Conservation (phyloP, 2,797 vertebrate genomes). For the Anguilla megastoma region DNA sequence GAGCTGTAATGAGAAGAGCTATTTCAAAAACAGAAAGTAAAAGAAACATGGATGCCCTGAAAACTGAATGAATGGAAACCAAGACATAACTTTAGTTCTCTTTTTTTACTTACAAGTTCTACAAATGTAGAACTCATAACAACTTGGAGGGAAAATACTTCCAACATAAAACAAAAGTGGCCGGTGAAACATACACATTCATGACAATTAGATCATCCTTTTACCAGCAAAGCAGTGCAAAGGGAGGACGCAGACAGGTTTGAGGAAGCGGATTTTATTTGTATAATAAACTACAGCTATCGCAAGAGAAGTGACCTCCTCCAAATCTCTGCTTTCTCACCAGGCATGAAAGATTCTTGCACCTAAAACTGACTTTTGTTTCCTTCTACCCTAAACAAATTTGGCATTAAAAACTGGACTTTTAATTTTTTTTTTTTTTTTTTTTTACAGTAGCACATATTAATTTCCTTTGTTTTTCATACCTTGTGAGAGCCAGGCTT, state of each 20-base stretch:
- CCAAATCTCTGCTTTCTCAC: slow-evolving; percentile 27
- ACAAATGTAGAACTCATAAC: not conserved
- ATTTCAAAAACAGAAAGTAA: slow-evolving; percentile 25
- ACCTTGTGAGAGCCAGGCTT: slow-evolving; percentile 29
- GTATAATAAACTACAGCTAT: slow-evolving; percentile 69
- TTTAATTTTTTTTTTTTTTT: not conserved
- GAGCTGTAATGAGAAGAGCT: slow-evolving; percentile 58
- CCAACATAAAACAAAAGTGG: slow-evolving; percentile 63
- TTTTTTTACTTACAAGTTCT: not conserved
- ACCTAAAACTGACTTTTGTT: slow-evolving; percentile 14
- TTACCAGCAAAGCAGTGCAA: slow-evolving; percentile 69
- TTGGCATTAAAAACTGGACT: not conserved
- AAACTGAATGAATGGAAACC: slow-evolving; percentile 7
- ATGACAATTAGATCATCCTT: slow-evolving; percentile 75
- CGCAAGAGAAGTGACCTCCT: slow-evolving; percentile 33
- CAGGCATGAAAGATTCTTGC: slow-evolving; percentile 33
- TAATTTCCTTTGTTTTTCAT: slow-evolving; percentile 17
- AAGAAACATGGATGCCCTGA: slow-evolving; percentile 24
- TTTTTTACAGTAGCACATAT: not conserved
- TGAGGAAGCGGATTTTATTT: slow-evolving; percentile 55
- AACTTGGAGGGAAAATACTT: slow-evolving; percentile 32
- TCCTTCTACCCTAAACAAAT: not conserved
- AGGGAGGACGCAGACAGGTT: slow-evolving; percentile 51
- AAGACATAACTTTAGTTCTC: not conserved
- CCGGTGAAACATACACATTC: slow-evolving; percentile 62